Base-by-base conservation (phyloP, 2,113 vertebrate species). In the Odontesthes bonariensis region DNA sequence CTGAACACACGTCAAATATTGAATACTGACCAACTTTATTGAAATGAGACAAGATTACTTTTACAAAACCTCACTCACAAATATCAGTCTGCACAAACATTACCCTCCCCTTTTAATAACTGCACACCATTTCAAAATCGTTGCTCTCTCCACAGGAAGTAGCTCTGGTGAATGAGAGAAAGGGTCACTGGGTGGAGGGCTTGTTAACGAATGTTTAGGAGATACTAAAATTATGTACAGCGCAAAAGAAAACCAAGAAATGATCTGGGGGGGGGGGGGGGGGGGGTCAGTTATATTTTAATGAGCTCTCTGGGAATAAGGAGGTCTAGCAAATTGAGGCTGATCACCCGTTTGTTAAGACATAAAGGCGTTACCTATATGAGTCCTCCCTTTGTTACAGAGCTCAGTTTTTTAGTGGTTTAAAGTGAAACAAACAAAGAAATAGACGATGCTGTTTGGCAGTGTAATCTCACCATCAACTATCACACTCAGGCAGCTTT, bases 21-120 rank as follows among this genome's bases (percentile, higher is more conserved):
- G 62, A 91, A 90, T 87, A 88, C 88, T 79, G 86, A 92, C 61
- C 77, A 89, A 84, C 79, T 94, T 93, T 94, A 94, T 91, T 94
- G 85, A 93, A 93, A 92, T 90, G 69, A 92, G 75, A 88, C 53
- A 58, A 27, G 84, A 90, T 91, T 87, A 91, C 89, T 92, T 93
- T 93, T 93, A 93, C 89, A 94, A 93, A 93, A 92, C 61, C 79
- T 90, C 87, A 91, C 84, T 88, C 81, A 92, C 88, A 92, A 86
- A 85, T 61, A 88, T 88, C 82, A 87, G 72, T 86, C 82, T 88
- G 82, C 85, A 91, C 88, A 90, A 86, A 88, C 86, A 92, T 75
- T 83, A 76, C 72, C 52, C 64, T 82, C 66, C 69, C 82, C 78
- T 77, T 74, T 83, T 77, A 83, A 73, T 82, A 76, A 83, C 72